Evolutionary conservation across 1,140 invertebrate genomes (phyloP), one percentile per base, ranked within the genome.

Genomic region (Nasonia giraulti): DNA sequence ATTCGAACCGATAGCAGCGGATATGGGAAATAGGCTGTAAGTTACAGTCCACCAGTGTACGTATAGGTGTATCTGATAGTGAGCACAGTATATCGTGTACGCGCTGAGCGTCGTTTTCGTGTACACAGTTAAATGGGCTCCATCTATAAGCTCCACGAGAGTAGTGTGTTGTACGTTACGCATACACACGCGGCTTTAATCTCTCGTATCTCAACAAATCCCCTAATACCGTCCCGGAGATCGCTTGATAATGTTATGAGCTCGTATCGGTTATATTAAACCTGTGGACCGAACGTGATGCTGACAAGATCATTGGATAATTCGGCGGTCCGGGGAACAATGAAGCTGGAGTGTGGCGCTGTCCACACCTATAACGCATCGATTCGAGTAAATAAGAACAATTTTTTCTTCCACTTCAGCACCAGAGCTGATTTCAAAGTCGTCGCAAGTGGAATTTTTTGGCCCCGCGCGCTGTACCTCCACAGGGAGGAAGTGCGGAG

Each of bases 301-400:
- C 44, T 78, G 23, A 78, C 76, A 62, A 78, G 76, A 78, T 78
- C 76, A 78, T 78, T 78, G 47, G 76, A 62, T 78, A 78, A 78
- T 78, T 78, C 27, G 17, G 20, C 10, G 47, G 40, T 33, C 7
- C 12, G 33, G 33, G 11, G 37, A 74, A 74, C 12, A 74, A 33
- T 33, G 37, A 40, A 44, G 68, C 27, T 1, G 10, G 23, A 71
- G 68, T 27, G 68, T 3, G 10, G 27, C 10, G 20, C 6, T 44
- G 0, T 44, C 40, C 40, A 44, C 10, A 44, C 8, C 40, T 44
- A 44, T 10, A 1, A 44, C 8, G 8, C 1, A 44, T 44, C 40
- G 8, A 44, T 44, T 7, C 40, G 40, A 1, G 8, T 44, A 44
- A 10, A 71, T 33, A 71, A 71, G 6, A 37, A 44, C 40, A 44